Conservation (phyloP, 2,888 invertebrate species). For the Ptycholaimellus sp. region DNA sequence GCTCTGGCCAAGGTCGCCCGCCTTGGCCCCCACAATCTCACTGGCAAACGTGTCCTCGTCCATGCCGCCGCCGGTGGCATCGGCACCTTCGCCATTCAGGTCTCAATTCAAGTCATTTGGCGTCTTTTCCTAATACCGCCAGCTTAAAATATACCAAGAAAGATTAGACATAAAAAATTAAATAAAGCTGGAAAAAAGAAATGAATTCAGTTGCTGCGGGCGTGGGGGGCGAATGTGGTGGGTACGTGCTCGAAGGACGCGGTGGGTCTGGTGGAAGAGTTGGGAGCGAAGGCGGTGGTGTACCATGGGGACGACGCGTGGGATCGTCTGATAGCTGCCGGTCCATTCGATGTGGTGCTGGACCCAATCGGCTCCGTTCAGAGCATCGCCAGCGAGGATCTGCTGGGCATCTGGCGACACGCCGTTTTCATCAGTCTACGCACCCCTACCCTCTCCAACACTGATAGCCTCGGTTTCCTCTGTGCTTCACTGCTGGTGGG, state of each 20-base stretch:
- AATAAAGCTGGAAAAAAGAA: too few species aligned
- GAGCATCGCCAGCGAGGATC: conserved; percentile 10
- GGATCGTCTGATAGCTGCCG: conserved; percentile 37
- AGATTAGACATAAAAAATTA: too few species aligned
- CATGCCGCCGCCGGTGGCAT: conserved; percentile 75
- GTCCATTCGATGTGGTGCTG: conserved; percentile 55
- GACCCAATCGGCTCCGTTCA: conserved; percentile 44
- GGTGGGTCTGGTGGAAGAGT: conserved; percentile 35
- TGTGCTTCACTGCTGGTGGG: too few species aligned
- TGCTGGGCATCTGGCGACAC: conserved; percentile 38
- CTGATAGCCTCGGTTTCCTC: conserved; percentile 48
- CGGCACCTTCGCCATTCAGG: conserved; percentile 51
- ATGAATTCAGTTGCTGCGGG: conserved; percentile 51
- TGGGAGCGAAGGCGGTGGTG: conserved; percentile 51
- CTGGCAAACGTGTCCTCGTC: conserved; percentile 35
- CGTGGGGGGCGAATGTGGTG: conserved; percentile 46
- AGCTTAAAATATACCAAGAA: too few species aligned
- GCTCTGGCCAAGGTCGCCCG: conserved; percentile 44
- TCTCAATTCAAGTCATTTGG: too few species aligned
- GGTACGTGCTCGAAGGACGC: conserved; percentile 52
- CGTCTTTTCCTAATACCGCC: too few species aligned
- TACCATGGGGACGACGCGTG: conserved; percentile 43
- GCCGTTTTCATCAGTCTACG: conserved; percentile 52
- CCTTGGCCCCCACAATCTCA: conserved; percentile 28
- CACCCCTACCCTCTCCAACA: conserved; percentile 51